A percentile compares a stretch with the other conserved stretches of the same genome.
phyloP scores from a whole-genome alignment of 2,113 vertebrate species.

The cattle (Bos taurus) region DNA sequence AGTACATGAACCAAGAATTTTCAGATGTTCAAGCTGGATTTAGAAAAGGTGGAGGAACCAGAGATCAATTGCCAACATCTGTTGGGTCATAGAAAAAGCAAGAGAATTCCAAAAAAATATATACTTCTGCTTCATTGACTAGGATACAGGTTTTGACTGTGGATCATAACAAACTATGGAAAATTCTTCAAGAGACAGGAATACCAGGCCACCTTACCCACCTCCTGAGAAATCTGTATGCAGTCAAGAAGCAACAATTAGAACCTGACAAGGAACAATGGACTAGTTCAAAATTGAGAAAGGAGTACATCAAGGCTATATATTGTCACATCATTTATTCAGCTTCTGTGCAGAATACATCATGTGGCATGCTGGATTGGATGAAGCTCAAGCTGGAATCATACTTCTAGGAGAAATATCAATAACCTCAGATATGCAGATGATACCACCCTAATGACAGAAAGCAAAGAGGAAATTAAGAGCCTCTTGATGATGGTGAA shows the following conservation, averaged over 20 bases:
- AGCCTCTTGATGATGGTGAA: not conserved
- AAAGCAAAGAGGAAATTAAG: not conserved
- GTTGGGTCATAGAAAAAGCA: not conserved
- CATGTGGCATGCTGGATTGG: not conserved
- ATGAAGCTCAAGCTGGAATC: not conserved
- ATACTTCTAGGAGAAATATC: not conserved
- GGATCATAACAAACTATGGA: not conserved
- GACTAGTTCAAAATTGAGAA: too few species aligned
- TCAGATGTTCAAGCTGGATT: not conserved
- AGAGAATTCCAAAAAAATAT: not conserved
- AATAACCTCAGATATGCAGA: not conserved
- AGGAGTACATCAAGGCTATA: not conserved
- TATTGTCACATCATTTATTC: not conserved
- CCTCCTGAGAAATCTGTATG: too few species aligned
- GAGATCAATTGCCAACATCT: not conserved
- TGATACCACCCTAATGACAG: not conserved
- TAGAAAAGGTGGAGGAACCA: not conserved
- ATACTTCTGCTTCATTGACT: not conserved
- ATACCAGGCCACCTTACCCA: too few species aligned
- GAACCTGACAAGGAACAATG: too few species aligned
- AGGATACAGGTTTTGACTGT: not conserved
- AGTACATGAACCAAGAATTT: not conserved
- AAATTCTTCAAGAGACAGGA: not conserved
- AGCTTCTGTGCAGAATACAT: not conserved
- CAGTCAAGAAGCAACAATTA: too few species aligned